A percentile compares a stretch with the other conserved stretches of the same genome.
phyloP scores from a whole-genome alignment of 2,113 vertebrate species.

The Sceloporus undulatus region DNA sequence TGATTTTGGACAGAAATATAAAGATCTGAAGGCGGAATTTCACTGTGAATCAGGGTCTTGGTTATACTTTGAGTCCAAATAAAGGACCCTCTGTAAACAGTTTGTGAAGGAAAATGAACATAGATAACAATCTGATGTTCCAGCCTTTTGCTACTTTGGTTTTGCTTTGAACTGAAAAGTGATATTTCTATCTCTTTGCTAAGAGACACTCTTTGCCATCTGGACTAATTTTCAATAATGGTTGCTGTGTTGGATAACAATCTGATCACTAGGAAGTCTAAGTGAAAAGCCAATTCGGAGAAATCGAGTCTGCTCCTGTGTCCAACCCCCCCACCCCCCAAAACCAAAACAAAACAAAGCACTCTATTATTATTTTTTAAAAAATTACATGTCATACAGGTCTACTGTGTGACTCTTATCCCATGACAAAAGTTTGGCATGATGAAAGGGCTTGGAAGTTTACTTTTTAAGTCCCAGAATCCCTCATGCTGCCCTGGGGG shows the following conservation, averaged over 20 bases:
- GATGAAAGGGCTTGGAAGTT: no score
- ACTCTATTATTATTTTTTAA: no score
- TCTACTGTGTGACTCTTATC: no score
- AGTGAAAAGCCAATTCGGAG: background rate
- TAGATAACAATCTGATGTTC: background rate
- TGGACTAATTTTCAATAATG: constrained; percentile 7
- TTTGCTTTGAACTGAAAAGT: constrained; percentile 10
- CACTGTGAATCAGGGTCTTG: background rate
- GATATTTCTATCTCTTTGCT: background rate
- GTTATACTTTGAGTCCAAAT: background rate
- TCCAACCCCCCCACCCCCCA: no score
- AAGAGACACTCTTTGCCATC: background rate
- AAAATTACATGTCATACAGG: no score
- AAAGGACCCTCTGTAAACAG: background rate
- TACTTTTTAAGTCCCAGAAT: no score
- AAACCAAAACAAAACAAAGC: no score
- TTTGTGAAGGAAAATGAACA: background rate
- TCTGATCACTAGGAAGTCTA: background rate
- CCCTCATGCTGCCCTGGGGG: no score
- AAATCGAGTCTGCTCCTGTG: background rate
- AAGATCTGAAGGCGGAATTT: background rate
- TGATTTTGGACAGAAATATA: background rate
- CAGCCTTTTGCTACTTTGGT: background rate
- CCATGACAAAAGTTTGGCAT: no score
- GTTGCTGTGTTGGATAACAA: background rate